phyloP scores from a whole-genome alignment of 2,797 vertebrate genomes.

The Garrulus glandarius region DNA sequence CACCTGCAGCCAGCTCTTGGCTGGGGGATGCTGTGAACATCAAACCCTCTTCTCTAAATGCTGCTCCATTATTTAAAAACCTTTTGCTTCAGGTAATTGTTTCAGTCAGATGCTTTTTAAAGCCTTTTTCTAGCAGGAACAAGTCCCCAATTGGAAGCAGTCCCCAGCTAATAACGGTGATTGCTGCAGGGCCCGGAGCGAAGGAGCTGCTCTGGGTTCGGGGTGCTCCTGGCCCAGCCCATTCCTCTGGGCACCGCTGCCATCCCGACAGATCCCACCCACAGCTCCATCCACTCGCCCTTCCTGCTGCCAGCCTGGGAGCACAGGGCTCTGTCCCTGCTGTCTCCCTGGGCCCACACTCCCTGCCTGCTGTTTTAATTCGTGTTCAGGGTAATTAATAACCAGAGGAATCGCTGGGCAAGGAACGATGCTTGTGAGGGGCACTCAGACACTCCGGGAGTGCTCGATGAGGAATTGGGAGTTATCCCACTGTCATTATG shows the following conservation, averaged over 20 bases:
- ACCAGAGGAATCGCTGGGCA: not conserved
- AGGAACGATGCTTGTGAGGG: not conserved
- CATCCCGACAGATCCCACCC: rapidly evolving
- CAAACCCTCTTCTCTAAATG: not conserved
- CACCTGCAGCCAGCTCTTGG: not conserved
- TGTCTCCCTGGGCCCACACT: not conserved
- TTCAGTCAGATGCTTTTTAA: not conserved
- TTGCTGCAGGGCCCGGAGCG: not conserved
- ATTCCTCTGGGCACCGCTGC: not conserved
- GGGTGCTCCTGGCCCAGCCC: not conserved
- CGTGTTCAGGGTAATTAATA: not conserved
- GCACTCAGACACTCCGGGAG: not conserved
- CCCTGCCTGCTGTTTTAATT: not conserved
- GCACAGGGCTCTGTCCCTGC: not conserved
- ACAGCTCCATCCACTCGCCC: not conserved
- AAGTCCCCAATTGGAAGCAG: not conserved
- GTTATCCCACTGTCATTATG: rapidly evolving
- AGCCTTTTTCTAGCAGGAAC: not conserved
- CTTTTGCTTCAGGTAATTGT: not conserved
- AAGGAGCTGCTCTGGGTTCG: not conserved
- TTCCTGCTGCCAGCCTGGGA: not conserved
- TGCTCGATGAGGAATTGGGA: not conserved
- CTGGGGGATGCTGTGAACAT: not conserved
- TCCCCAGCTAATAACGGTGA: not conserved
- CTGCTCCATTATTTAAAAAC: not conserved